Percentiles rank a stretch among this genome's conserved stretches.
These are phyloP conservation scores for Apogon talboti DNA, from an alignment of 2,797 vertebrate species.

Conservation along the genomic window DNA sequence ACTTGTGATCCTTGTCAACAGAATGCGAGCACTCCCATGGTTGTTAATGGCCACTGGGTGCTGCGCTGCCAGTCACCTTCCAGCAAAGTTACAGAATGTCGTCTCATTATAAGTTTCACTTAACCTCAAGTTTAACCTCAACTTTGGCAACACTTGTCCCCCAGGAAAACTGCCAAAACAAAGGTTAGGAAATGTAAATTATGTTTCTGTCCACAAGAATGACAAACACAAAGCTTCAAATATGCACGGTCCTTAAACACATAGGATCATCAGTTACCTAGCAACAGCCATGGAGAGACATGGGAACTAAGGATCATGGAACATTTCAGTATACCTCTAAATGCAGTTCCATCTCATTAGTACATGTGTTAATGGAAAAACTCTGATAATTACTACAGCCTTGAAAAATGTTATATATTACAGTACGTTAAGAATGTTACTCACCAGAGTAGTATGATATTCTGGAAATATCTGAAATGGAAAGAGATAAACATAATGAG, in stretches of 20 bases:
- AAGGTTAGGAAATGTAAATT: conserved; percentile 30
- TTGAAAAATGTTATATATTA: neutral
- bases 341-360: conserved; percentile 17
- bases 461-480: conserved; percentile 86
- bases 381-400: neutral
- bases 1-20: conserved; percentile 15
- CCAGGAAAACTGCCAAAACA: conserved; percentile 2
- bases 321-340: conserved; percentile 32
- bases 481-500: conserved; percentile 37
- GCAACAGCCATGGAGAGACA: conserved; percentile 46
- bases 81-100: neutral
- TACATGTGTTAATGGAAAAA: neutral
- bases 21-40: conserved; percentile 6
- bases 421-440: conserved; percentile 44
- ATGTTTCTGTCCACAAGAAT: conserved; percentile 16
- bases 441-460: conserved; percentile 86
- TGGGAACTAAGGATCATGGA: conserved; percentile 18
- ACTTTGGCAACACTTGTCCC: conserved; percentile 10
- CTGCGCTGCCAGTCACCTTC: conserved; percentile 1
- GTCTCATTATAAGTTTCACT: conserved; percentile 16
- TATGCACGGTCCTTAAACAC: conserved; percentile 34
- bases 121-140: conserved; percentile 19
- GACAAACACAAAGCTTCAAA: conserved; percentile 28
- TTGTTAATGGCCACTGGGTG: neutral
- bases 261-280: conserved; percentile 59